Evolutionary conservation across 2,797 vertebrate species (phyloP).

Genomic region (Poliocrania exsul): DNA sequence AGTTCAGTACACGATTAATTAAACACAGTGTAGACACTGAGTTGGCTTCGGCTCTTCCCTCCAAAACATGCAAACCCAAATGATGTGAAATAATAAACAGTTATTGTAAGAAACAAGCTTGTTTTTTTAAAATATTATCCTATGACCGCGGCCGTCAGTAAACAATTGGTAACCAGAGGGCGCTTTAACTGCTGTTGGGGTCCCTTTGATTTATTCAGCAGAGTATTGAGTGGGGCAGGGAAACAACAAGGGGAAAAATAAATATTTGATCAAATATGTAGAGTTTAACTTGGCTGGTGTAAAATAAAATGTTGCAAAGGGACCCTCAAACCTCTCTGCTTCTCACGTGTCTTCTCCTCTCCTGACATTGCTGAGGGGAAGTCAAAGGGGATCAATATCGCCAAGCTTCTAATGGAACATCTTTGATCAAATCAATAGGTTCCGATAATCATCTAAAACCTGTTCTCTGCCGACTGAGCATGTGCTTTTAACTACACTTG

Average conservation of each 20-base stretch:
- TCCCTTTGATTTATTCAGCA: slow-evolving; percentile 46
- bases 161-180: slow-evolving; percentile 49
- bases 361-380: background rate
- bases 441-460: slow-evolving; percentile 16
- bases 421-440: slow-evolving; percentile 49
- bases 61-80: slow-evolving; percentile 40
- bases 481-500: slow-evolving; percentile 12
- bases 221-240: slow-evolving; percentile 22
- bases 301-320: slow-evolving; percentile 41
- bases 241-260: slow-evolving; percentile 60
- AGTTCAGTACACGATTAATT: slow-evolving; percentile 58
- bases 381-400: slow-evolving; percentile 21
- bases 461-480: background rate
- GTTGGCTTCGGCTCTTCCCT: slow-evolving; percentile 27
- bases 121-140: slow-evolving; percentile 36
- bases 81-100: slow-evolving; percentile 65
- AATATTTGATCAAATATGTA: slow-evolving; percentile 56
- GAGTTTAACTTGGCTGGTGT: slow-evolving; percentile 37
- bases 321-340: background rate
- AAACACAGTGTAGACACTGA: slow-evolving; percentile 58
- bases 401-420: slow-evolving; percentile 31
- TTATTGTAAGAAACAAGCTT: slow-evolving; percentile 52
- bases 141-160: slow-evolving; percentile 39
- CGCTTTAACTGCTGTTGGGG: slow-evolving; percentile 19
- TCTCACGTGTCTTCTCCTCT: background rate